Percentiles rank a stretch among this genome's conserved stretches.
These are phyloP conservation scores for Drosophila parabipectinata DNA, from an alignment of 1,140 invertebrate genomes.

Conservation along the genomic window DNA sequence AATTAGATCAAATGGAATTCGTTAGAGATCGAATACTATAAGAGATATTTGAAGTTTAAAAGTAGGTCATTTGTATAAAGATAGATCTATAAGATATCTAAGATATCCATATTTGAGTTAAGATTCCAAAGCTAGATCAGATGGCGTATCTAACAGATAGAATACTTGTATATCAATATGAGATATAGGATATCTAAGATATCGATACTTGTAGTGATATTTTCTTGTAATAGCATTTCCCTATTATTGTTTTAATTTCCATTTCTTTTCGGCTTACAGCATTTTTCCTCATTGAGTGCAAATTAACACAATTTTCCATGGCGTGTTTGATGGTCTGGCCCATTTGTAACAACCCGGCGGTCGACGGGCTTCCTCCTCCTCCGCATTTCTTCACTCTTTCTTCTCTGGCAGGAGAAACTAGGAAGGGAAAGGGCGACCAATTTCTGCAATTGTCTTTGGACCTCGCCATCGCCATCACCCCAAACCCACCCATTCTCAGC, in stretches of 20 bases:
- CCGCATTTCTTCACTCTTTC: neutral
- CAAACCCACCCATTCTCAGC: neutral
- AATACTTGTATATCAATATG: no score
- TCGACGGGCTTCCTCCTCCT: neutral
- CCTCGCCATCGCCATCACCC: neutral
- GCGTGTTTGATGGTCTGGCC: constrained; percentile 40
- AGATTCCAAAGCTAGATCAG: no score
- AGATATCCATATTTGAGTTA: no score
- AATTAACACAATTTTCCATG: constrained; percentile 54
- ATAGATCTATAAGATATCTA: no score
- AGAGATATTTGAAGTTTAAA: no score
- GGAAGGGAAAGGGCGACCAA: constrained; percentile 50
- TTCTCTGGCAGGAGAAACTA: constrained; percentile 19
- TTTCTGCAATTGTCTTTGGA: constrained; percentile 22
- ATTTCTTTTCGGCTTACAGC: constrained; percentile 25
- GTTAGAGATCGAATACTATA: no score
- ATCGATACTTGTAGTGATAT: neutral
- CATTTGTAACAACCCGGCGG: neutral
- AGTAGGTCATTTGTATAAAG: no score
- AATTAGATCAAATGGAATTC: no score
- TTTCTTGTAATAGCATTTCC: neutral
- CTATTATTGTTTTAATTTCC: constrained; percentile 35
- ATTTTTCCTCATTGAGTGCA: constrained; percentile 40
- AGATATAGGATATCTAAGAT: no score
- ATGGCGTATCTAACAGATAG: no score